Percentiles rank a stretch among this genome's conserved stretches.
phyloP scores from a whole-genome alignment of 2,797 vertebrate species.

The Phrynocephalus forsythii region DNA sequence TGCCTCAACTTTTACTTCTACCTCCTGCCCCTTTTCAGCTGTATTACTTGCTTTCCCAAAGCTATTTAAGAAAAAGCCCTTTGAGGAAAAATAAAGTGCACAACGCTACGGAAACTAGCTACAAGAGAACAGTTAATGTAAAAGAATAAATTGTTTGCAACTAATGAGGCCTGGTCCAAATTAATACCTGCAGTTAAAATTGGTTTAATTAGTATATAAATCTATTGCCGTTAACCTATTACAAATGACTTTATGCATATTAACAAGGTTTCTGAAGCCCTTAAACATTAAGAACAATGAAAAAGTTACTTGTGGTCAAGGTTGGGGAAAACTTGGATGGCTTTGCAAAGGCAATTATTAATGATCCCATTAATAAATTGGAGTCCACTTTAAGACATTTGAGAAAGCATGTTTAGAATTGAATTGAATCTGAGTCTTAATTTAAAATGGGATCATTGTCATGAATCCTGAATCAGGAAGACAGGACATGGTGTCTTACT shows the following conservation, averaged over 20 bases:
- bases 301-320: constrained; percentile 67
- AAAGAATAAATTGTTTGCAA: constrained; percentile 11
- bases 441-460: constrained; percentile 70
- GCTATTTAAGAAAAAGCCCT: not conserved
- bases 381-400: constrained; percentile 62
- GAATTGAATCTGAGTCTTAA: constrained; percentile 65
- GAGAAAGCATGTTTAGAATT: constrained; percentile 57
- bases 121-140: constrained; percentile 20
- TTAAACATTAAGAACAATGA: constrained; percentile 72
- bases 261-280: constrained; percentile 67
- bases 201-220: constrained; percentile 66
- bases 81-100: not conserved
- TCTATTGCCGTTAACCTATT: constrained; percentile 50
- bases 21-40: not conserved
- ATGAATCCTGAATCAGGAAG: not conserved
- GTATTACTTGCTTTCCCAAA: constrained; percentile 22
- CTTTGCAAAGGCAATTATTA: constrained; percentile 72
- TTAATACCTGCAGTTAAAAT: not conserved
- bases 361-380: constrained; percentile 70
- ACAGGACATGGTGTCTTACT: too few species aligned
- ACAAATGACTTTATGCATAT: constrained; percentile 67
- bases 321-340: constrained; percentile 65
- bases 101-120: constrained; percentile 17
- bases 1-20: not conserved
- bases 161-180: constrained; percentile 5